phyloP scores from a whole-genome alignment of 2,797 vertebrate species.

The Nasua narica region DNA sequence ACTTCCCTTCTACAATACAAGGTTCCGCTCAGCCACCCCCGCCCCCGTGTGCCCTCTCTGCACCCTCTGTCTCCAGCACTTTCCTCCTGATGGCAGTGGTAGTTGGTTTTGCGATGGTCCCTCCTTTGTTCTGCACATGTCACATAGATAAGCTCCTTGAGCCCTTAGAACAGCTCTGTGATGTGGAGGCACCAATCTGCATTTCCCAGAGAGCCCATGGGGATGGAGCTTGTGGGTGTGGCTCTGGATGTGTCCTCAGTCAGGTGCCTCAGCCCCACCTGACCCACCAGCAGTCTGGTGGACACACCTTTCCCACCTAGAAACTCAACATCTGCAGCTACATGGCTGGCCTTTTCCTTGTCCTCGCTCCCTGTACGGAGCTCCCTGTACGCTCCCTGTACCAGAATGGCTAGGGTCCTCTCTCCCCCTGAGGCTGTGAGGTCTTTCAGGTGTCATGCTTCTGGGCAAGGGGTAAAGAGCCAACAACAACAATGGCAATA shows the following conservation, averaged over 20 bases:
- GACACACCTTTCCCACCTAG: background rate
- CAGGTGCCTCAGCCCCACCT: background rate
- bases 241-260: background rate
- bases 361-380: background rate
- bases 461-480: background rate
- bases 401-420: background rate
- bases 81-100: background rate
- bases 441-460: background rate
- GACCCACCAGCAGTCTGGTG: too few species aligned
- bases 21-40: fast-evolving
- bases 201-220: background rate
- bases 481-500: background rate
- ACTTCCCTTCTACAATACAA: background rate
- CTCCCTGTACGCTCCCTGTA: too few species aligned
- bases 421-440: background rate
- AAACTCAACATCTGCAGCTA: background rate
- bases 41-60: background rate
- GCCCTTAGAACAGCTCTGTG: background rate
- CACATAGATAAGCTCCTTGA: background rate
- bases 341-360: background rate
- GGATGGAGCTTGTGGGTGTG: background rate
- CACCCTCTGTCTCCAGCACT: background rate
- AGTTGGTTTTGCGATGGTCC: too few species aligned
- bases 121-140: background rate
- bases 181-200: too few species aligned